A percentile compares a stretch with the other conserved stretches of the same genome.
Evolutionary conservation across 2,797 vertebrate genomes (phyloP).

Genomic region (Pseudomugil gertrudae): DNA sequence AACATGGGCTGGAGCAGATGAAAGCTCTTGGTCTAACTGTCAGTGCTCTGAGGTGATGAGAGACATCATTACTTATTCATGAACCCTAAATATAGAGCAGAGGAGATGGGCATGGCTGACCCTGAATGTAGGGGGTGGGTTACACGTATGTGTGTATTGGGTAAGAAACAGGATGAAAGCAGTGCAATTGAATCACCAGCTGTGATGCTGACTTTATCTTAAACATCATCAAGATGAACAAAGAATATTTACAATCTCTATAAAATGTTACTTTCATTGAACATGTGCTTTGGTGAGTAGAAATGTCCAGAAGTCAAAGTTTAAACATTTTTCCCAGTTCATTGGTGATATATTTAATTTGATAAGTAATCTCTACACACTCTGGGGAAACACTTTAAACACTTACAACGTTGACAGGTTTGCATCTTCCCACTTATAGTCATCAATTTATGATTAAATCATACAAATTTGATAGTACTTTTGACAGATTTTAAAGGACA

Average conservation of each 20-base stretch:
- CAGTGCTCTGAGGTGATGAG: constrained; percentile 78
- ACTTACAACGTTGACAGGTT: not conserved
- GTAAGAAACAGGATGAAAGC: constrained; percentile 59
- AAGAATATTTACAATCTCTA: constrained; percentile 28
- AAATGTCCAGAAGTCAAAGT: not conserved
- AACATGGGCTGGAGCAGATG: constrained; percentile 78
- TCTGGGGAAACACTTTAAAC: not conserved
- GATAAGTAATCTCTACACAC: no score
- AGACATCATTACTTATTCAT: constrained; percentile 82
- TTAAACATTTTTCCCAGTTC: not conserved
- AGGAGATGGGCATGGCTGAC: constrained; percentile 78
- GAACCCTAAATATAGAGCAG: constrained; percentile 80
- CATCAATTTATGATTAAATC: not conserved
- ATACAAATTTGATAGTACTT: not conserved
- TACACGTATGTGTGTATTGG: constrained; percentile 26
- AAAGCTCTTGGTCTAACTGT: constrained; percentile 79
- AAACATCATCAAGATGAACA: constrained; percentile 43
- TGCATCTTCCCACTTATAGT: not conserved
- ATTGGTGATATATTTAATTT: constrained; percentile 4
- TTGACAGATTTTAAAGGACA: not conserved
- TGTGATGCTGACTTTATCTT: constrained; percentile 58
- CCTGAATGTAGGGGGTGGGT: constrained; percentile 65
- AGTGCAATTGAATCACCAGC: constrained; percentile 61
- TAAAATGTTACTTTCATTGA: constrained; percentile 24
- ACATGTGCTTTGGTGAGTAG: constrained; percentile 12